These are phyloP conservation scores for Setophaga kirtlandii DNA, from an alignment of 2,113 vertebrate genomes.

Conservation along the genomic window DNA sequence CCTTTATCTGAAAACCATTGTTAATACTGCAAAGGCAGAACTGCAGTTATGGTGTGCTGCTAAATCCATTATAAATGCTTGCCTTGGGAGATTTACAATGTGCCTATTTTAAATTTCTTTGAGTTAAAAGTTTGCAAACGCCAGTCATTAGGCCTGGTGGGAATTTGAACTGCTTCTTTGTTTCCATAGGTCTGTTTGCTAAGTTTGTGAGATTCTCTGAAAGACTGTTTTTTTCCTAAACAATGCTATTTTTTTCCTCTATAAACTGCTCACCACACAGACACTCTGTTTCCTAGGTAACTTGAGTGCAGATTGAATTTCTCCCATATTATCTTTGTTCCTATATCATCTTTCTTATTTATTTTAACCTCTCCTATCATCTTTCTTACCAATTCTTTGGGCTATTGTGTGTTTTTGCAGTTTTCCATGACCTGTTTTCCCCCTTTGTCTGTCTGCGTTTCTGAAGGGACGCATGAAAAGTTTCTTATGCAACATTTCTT, in stretches of 20 bases:
- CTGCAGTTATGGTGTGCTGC: not conserved
- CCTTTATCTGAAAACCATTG: not conserved
- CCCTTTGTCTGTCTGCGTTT: not conserved
- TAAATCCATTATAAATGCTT: not conserved
- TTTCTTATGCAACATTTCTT: not conserved
- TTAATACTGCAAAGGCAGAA: not conserved
- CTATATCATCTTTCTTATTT: conserved; percentile 51
- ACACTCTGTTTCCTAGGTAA: conserved; percentile 67
- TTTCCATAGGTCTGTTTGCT: not conserved
- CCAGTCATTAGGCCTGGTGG: not conserved
- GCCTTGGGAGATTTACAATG: not conserved
- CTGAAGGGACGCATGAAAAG: not conserved
- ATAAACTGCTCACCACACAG: conserved; percentile 12
- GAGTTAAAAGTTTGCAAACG: not conserved
- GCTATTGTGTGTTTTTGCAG: not conserved
- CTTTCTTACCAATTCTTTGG: not conserved
- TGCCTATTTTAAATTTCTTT: conserved; percentile 27
- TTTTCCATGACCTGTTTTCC: not conserved
- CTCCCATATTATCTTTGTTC: conserved; percentile 43
- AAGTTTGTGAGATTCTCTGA: conserved; percentile 44
- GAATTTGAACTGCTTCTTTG: conserved; percentile 33
- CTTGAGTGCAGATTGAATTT: conserved; percentile 55
- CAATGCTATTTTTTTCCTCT: conserved; percentile 27
- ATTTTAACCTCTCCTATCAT: conserved; percentile 49
- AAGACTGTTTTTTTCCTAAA: conserved; percentile 46